phyloP scores from a whole-genome alignment of 2,113 vertebrate species.

The Centrocercus urophasianus region DNA sequence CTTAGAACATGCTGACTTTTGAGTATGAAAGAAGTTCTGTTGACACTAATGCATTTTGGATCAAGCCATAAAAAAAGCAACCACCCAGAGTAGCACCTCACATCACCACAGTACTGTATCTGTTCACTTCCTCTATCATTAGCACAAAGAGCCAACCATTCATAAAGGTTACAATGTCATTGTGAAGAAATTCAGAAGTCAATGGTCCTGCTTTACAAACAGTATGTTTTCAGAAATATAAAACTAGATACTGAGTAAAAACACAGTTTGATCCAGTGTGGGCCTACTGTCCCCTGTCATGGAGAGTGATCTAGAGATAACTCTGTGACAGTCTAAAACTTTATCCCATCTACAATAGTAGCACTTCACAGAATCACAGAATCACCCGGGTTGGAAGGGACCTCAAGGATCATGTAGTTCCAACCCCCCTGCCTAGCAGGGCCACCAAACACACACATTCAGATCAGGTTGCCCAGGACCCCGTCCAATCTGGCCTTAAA shows the following conservation, averaged over 20 bases:
- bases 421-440: no score
- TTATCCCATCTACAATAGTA: neutral
- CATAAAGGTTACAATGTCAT: conserved; percentile 14
- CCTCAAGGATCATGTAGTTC: no score
- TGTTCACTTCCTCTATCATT: conserved; percentile 38
- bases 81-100: conserved; percentile 46
- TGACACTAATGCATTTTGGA: conserved; percentile 18
- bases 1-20: neutral
- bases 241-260: neutral
- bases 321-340: neutral
- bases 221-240: neutral
- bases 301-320: no score
- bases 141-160: neutral
- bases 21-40: neutral
- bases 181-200: neutral
- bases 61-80: conserved; percentile 30
- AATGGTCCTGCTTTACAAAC: neutral
- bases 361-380: no score
- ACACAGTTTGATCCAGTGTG: neutral
- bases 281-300: no score
- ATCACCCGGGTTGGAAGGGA: no score
- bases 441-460: no score
- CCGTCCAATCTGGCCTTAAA: no score
- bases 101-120: conserved; percentile 18
- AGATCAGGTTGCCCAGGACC: no score